Evolutionary conservation across 1,140 invertebrate species (phyloP).

Genomic region (Drosophila serrata): DNA sequence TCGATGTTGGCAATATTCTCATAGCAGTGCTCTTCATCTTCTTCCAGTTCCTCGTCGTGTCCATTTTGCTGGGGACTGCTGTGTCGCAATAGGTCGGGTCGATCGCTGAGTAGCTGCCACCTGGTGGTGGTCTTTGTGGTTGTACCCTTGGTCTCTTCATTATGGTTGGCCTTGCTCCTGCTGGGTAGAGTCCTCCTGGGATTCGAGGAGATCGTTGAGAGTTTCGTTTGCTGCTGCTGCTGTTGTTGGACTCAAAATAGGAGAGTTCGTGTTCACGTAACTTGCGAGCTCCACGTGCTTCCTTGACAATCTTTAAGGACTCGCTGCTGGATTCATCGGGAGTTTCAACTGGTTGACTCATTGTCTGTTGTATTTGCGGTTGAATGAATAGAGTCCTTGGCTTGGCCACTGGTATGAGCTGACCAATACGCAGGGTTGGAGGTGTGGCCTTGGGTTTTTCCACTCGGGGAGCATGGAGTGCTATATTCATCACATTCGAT

Average conservation of each 20-base stretch:
- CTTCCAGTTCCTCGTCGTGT: slow-evolving; percentile 29
- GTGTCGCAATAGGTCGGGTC: slow-evolving; percentile 81
- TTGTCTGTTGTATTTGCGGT: slow-evolving; percentile 42
- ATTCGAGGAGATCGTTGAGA: slow-evolving; percentile 43
- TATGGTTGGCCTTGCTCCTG: slow-evolving; percentile 56
- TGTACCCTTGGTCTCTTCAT: slow-evolving; percentile 31
- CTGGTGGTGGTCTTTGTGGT: slow-evolving; percentile 63
- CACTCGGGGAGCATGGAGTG: slow-evolving; percentile 72
- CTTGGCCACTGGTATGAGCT: slow-evolving; percentile 73
- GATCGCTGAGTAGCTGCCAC: slow-evolving; percentile 80
- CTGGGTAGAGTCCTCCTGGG: slow-evolving; percentile 66
- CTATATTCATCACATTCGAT: slow-evolving; percentile 83
- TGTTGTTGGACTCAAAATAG: slow-evolving; percentile 79
- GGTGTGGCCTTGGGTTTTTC: slow-evolving; percentile 55
- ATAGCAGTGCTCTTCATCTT: slow-evolving; percentile 71
- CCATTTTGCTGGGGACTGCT: slow-evolving; percentile 70
- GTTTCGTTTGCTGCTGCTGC: slow-evolving; percentile 26
- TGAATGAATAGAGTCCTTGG: slow-evolving; percentile 73
- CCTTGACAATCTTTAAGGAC: slow-evolving; percentile 79
- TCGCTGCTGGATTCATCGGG: slow-evolving; percentile 62
- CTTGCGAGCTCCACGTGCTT: slow-evolving; percentile 84
- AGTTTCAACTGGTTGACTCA: slow-evolving; percentile 18
- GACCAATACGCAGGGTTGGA: slow-evolving; percentile 60
- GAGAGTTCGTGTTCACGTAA: slow-evolving; percentile 85
- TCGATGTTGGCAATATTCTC: slow-evolving; percentile 77